Evolutionary conservation across 2,797 vertebrate species (phyloP).

Genomic region (Pterois miles): DNA sequence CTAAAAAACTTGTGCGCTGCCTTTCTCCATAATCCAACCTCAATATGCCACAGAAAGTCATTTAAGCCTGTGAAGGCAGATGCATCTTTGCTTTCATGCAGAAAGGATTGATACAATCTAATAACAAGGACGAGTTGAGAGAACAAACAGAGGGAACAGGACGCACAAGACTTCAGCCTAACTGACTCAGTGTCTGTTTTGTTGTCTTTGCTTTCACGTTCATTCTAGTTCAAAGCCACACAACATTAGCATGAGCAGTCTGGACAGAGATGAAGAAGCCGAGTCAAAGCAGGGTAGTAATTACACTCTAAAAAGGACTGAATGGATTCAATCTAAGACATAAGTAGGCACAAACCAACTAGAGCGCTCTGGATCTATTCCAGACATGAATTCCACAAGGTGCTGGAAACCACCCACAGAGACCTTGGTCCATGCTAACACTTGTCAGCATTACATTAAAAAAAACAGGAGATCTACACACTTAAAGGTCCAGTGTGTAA

Average conservation of each 20-base stretch:
- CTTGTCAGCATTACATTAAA: not conserved
- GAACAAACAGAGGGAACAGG: not conserved
- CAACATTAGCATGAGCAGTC: conserved; percentile 7
- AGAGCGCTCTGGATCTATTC: conserved; percentile 16
- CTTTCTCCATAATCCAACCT: conserved; percentile 37
- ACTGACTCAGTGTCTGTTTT: conserved; percentile 7
- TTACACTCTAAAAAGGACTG: conserved; percentile 25
- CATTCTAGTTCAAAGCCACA: conserved; percentile 29
- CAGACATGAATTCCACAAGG: conserved; percentile 34
- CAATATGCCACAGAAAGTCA: conserved; percentile 39
- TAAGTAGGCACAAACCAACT: conserved; percentile 9
- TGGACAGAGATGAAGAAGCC: conserved; percentile 29
- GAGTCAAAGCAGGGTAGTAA: conserved; percentile 21
- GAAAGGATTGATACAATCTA: conserved; percentile 31
- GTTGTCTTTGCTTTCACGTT: conserved; percentile 19
- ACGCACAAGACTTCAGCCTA: not conserved
- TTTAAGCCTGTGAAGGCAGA: conserved; percentile 35
- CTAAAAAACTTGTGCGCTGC: conserved; percentile 29
- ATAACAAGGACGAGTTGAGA: conserved; percentile 7
- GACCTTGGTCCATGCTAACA: not conserved
- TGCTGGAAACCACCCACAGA: conserved; percentile 47
- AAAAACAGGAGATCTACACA: not conserved
- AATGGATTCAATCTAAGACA: conserved; percentile 31
- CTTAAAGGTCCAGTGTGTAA: not conserved
- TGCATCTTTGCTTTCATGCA: conserved; percentile 25